Percentiles rank a stretch among this genome's conserved stretches.
Conservation (phyloP, 2,797 vertebrate genomes). For the Glyptemys insculpta region DNA sequence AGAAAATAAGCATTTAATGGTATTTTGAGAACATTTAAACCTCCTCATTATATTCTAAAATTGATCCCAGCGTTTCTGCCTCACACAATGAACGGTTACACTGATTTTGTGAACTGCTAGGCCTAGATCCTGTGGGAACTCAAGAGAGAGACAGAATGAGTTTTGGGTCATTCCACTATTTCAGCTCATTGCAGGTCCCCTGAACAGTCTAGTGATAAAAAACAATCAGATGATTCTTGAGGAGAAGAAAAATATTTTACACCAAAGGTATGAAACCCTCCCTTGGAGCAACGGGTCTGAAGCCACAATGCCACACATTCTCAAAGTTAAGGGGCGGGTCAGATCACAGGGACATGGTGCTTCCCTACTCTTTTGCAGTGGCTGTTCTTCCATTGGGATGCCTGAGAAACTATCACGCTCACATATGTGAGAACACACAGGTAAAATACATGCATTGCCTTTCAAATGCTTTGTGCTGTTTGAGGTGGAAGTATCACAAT, state of each 20-base stretch:
- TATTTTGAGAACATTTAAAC: conserved; percentile 24
- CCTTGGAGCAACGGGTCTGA: neutral
- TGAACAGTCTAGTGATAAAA: neutral
- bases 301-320: neutral
- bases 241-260: neutral
- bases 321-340: neutral
- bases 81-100: neutral
- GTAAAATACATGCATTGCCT: neutral
- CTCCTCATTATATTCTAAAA: conserved; percentile 15
- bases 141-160: neutral
- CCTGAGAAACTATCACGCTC: neutral
- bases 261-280: neutral
- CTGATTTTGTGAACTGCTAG: conserved; percentile 12
- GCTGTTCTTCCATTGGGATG: neutral
- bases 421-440: neutral
- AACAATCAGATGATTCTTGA: neutral
- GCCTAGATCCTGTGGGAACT: conserved; percentile 30
- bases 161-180: neutral
- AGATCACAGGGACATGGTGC: neutral
- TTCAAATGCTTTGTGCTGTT: neutral
- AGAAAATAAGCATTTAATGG: conserved; percentile 38
- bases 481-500: neutral
- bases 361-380: rapidly evolving
- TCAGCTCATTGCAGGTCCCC: neutral
- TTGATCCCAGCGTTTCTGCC: neutral